A percentile compares a stretch with the other conserved stretches of the same genome.
phyloP scores from a whole-genome alignment of 2,113 vertebrate genomes.

The Stegastes partitus region DNA sequence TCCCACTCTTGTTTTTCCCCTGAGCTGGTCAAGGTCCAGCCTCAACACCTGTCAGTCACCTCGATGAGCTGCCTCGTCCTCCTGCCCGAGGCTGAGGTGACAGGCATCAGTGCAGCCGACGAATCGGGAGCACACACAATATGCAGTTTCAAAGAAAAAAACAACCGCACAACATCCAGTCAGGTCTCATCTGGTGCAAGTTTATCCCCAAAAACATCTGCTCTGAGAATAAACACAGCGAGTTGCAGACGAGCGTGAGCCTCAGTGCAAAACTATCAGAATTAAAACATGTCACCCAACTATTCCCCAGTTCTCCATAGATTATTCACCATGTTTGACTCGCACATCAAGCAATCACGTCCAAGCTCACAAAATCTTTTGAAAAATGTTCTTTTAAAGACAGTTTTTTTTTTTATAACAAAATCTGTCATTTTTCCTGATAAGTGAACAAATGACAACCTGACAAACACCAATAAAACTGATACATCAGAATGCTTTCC shows the following conservation, averaged over 20 bases:
- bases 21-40: constrained; percentile 11
- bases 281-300: not conserved
- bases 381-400: too few relatives aligned
- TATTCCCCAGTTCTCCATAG: not conserved
- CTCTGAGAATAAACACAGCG: not conserved
- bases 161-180: not conserved
- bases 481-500: too few relatives aligned
- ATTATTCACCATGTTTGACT: too few relatives aligned
- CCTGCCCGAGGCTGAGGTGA: constrained; percentile 20
- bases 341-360: too few relatives aligned
- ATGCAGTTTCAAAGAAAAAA: not conserved
- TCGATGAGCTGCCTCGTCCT: constrained; percentile 2
- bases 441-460: too few relatives aligned
- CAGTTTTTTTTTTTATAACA: too few relatives aligned
- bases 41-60: constrained; percentile 18
- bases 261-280: not conserved
- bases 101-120: constrained; percentile 22
- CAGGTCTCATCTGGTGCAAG: constrained; percentile 4
- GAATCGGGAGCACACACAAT: not conserved
- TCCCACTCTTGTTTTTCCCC: not conserved
- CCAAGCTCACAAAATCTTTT: too few relatives aligned
- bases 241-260: not conserved
- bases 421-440: too few relatives aligned
- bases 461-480: too few relatives aligned
- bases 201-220: constrained; percentile 5